Evolutionary conservation across 2,113 vertebrate species (phyloP).

Genomic region (Motacilla alba): DNA sequence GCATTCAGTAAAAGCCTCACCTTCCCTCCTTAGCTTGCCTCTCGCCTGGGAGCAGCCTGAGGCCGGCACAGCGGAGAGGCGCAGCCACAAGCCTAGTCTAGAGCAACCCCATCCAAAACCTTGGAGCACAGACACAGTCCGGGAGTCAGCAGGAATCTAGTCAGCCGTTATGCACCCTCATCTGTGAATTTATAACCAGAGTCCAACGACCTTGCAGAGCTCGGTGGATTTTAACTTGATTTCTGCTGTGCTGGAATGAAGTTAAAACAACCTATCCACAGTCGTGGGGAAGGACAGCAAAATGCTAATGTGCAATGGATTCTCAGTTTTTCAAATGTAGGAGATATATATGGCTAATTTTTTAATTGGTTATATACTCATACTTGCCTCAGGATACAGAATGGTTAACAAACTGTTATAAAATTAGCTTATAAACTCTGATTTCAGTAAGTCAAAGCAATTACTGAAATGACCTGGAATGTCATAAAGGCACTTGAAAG

Average conservation of each 20-base stretch:
- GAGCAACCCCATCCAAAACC: neutral
- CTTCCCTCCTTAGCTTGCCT: neutral
- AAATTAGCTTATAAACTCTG: neutral
- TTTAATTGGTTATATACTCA: neutral
- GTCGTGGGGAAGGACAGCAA: neutral
- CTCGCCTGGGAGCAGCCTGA: neutral
- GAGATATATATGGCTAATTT: neutral
- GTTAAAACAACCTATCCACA: neutral
- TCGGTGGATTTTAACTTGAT: neutral
- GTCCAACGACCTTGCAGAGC: fast-evolving
- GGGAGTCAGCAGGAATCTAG: neutral
- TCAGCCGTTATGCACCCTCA: neutral
- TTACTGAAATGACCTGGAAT: neutral
- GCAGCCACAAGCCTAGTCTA: no score
- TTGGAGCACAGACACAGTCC: neutral
- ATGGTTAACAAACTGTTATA: neutral
- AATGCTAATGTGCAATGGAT: neutral
- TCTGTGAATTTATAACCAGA: neutral
- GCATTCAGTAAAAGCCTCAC: fast-evolving
- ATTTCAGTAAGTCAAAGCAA: neutral
- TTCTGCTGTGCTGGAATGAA: neutral
- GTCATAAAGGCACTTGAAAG: neutral
- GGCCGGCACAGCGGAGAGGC: fast-evolving
- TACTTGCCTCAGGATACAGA: neutral
- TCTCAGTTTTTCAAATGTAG: neutral